Conservation (phyloP, 1,140 invertebrate species). For the Batillaria attramentaria region DNA sequence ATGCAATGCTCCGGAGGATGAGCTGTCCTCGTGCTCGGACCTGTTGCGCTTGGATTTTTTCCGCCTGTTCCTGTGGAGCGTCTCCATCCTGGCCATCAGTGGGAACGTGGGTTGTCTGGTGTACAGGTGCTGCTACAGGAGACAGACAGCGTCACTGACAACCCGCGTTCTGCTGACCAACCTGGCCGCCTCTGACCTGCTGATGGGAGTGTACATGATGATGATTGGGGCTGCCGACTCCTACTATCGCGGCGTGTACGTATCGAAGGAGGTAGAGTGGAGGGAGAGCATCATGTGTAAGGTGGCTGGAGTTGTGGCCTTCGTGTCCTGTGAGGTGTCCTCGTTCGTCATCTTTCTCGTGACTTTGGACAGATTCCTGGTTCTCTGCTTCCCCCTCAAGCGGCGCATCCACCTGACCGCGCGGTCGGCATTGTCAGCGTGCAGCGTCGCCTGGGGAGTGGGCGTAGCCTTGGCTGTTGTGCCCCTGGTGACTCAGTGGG, state of each 20-base stretch:
- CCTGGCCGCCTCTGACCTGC: background rate
- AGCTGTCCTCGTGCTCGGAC: constrained; percentile 13
- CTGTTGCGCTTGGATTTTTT: background rate
- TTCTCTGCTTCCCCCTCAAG: background rate
- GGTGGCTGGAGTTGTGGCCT: background rate
- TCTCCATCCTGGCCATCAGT: background rate
- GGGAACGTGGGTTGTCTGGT: background rate
- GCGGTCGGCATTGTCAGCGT: background rate
- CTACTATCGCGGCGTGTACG: background rate
- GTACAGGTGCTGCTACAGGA: background rate
- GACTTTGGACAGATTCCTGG: constrained; percentile 16
- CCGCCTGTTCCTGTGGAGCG: background rate
- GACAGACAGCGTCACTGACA: background rate
- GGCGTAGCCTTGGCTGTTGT: background rate
- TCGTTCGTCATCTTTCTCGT: constrained; percentile 10
- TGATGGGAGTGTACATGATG: constrained; percentile 24
- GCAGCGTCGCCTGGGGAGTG: background rate
- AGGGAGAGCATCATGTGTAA: background rate
- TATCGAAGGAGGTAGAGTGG: background rate
- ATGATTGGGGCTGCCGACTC: constrained; percentile 12
- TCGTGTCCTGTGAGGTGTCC: constrained; percentile 19
- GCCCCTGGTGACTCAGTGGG: background rate
- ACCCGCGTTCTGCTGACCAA: background rate
- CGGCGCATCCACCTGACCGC: background rate
- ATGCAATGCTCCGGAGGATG: constrained; percentile 4